phyloP scores from a whole-genome alignment of 2,888 invertebrate genomes.

The Tenthredo livida region DNA sequence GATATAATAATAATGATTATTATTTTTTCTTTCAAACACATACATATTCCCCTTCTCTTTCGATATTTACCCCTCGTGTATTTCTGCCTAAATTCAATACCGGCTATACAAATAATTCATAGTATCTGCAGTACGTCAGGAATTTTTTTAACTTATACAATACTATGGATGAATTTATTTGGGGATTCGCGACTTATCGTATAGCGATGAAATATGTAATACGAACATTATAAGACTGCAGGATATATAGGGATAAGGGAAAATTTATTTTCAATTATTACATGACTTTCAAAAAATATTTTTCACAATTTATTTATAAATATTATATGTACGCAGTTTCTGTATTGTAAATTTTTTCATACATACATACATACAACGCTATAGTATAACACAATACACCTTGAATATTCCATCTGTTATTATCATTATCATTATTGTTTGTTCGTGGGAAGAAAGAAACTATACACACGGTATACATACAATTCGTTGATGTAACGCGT shows the following conservation, averaged over 20 bases:
- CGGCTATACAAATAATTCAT: neutral
- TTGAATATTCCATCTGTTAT: neutral
- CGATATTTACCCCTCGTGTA: neutral
- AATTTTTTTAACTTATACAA: neutral
- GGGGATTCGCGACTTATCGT: neutral
- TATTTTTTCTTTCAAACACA: neutral
- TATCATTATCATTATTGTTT: neutral
- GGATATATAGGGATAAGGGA: neutral
- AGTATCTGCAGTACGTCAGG: neutral
- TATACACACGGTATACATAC: neutral
- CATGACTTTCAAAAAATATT: neutral
- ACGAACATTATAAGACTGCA: neutral
- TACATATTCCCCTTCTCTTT: neutral
- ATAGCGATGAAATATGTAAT: neutral
- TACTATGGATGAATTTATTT: neutral
- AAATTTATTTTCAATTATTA: neutral
- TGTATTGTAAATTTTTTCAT: neutral
- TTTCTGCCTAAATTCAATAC: neutral
- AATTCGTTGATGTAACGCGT: neutral
- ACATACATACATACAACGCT: neutral
- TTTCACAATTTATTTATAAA: neutral
- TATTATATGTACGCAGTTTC: neutral
- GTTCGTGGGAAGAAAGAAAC: neutral
- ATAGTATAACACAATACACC: neutral
- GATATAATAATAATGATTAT: neutral